These are phyloP conservation scores for Dufourea novaeangliae DNA, from an alignment of 1,140 invertebrate genomes.

Conservation along the genomic window DNA sequence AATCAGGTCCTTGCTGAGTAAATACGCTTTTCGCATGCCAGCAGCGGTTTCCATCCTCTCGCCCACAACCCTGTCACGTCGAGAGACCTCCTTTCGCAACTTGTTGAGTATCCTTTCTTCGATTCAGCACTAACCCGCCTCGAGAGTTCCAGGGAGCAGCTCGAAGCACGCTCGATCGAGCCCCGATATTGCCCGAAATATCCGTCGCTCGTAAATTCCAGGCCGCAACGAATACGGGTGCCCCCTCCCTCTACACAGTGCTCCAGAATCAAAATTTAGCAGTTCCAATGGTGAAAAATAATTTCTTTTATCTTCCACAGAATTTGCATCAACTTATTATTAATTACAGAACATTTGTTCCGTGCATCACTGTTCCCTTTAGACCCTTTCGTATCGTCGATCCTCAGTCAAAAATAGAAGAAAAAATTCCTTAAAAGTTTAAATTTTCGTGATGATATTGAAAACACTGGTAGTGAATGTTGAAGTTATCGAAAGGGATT, in stretches of 20 bases:
- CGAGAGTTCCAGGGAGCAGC: not conserved
- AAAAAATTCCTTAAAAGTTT: too few relatives aligned
- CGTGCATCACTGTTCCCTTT: not conserved
- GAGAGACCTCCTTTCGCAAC: conserved; percentile 11
- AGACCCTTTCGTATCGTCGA: too few relatives aligned
- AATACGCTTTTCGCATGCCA: not conserved
- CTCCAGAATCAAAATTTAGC: too few relatives aligned
- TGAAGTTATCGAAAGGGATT: too few relatives aligned
- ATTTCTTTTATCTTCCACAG: too few relatives aligned
- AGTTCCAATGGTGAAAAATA: too few relatives aligned
- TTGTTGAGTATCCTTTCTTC: conserved; percentile 35
- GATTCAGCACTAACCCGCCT: not conserved
- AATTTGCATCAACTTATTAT: too few relatives aligned
- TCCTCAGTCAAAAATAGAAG: too few relatives aligned
- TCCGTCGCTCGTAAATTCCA: not conserved
- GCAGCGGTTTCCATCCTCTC: not conserved
- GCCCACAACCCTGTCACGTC: not conserved
- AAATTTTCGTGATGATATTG: too few relatives aligned
- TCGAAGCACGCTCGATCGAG: conserved; percentile 14
- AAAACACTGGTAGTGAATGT: too few relatives aligned
- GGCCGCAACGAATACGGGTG: not conserved
- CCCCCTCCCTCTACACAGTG: too few relatives aligned
- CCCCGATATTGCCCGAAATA: not conserved
- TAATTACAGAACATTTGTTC: too few relatives aligned
- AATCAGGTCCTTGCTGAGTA: conserved; percentile 12